Conservation (phyloP, 2,113 vertebrate species). For the Saguinus imperator region DNA sequence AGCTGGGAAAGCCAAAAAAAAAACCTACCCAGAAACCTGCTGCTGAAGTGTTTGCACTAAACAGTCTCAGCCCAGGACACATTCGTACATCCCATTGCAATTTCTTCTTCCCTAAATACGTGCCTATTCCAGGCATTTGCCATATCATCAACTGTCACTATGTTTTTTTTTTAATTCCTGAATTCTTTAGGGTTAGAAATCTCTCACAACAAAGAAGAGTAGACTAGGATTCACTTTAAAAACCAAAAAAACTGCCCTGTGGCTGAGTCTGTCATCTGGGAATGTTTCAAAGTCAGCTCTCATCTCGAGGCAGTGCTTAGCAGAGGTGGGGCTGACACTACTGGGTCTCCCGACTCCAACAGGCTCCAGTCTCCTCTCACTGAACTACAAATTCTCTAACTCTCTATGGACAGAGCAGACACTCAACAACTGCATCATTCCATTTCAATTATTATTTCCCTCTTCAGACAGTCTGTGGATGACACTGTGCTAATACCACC, state of each 20-base stretch:
- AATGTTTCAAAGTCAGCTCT: neutral
- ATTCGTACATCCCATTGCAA: neutral
- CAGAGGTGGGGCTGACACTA: neutral
- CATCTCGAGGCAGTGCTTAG: neutral
- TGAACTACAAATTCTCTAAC: neutral
- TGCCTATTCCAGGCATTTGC: neutral
- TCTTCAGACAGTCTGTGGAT: neutral
- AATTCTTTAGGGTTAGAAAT: neutral
- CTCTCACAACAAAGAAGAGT: neutral
- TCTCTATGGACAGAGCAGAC: neutral
- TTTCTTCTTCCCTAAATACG: neutral
- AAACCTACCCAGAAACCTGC: neutral
- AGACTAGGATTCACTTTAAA: neutral
- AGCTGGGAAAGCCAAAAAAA: neutral
- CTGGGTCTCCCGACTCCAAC: neutral
- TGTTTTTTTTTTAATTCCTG: neutral
- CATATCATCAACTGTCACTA: neutral
- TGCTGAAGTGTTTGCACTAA: neutral
- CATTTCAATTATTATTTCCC: neutral
- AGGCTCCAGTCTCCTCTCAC: too few species aligned
- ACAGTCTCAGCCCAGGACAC: neutral
- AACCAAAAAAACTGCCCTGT: neutral
- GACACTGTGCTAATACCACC: neutral
- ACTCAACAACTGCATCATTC: neutral
- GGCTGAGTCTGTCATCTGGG: neutral